Percentiles rank a stretch among this genome's conserved stretches.
phyloP scores from a whole-genome alignment of 2,888 invertebrate species.

The Ochlodes sylvanus region DNA sequence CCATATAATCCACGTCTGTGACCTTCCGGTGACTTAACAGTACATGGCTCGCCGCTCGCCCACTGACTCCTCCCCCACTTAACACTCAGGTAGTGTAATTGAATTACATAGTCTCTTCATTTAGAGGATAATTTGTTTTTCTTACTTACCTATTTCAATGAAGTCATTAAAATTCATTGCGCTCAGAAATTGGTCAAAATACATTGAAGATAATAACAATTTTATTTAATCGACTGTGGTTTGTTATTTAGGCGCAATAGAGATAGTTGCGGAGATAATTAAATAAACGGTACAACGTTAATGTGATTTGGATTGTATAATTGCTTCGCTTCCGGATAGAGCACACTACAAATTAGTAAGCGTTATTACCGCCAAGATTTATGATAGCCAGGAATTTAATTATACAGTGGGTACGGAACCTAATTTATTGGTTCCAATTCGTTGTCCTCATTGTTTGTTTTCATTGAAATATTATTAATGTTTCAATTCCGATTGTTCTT shows the following conservation, averaged over 20 bases:
- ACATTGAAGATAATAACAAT: no score
- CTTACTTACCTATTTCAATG: no score
- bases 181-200: no score
- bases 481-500: conserved; percentile 1
- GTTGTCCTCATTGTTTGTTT: conserved; percentile 26
- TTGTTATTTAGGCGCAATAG: neutral
- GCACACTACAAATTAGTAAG: conserved; percentile 32
- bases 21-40: no score
- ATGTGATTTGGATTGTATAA: conserved; percentile 26
- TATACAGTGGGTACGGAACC: conserved; percentile 28
- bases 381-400: conserved; percentile 34
- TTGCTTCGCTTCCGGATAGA: conserved; percentile 28
- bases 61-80: no score
- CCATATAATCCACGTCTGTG: no score
- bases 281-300: conserved; percentile 26
- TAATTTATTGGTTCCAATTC: conserved; percentile 32
- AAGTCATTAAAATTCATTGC: no score
- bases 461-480: conserved; percentile 18
- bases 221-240: no score
- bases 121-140: no score
- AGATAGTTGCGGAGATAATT: conserved; percentile 5
- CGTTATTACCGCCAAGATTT: conserved; percentile 30
- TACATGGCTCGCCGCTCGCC: no score
- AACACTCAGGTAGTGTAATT: no score
- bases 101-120: no score